These are phyloP conservation scores for Cheilosia vernalis DNA, from an alignment of 2,888 invertebrate genomes.

Conservation along the genomic window DNA sequence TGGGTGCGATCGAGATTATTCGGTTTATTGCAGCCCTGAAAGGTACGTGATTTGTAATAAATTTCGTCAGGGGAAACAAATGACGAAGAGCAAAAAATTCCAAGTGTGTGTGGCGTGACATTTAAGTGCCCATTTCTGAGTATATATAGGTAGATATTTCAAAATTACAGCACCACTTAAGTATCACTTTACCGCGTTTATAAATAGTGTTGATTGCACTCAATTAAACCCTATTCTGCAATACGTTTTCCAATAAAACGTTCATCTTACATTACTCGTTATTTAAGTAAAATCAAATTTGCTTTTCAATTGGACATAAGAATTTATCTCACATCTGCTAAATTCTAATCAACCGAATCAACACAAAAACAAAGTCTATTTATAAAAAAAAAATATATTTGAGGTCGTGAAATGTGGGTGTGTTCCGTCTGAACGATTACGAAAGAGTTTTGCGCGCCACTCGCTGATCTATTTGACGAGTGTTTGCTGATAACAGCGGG, in stretches of 20 bases:
- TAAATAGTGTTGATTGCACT: slow-evolving; percentile 1
- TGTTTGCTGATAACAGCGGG: slow-evolving; percentile 13
- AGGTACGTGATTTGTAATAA: too few species aligned
- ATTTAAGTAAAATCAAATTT: not conserved
- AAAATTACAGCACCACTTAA: not conserved
- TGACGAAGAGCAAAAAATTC: too few species aligned
- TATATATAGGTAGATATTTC: not conserved
- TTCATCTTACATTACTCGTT: too few species aligned
- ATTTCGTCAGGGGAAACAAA: too few species aligned
- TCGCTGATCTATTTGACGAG: not conserved
- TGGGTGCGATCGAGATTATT: too few species aligned
- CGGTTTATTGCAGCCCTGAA: too few species aligned
- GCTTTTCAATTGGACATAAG: not conserved
- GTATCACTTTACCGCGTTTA: not conserved
- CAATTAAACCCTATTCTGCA: not conserved
- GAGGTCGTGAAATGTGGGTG: slow-evolving; percentile 53
- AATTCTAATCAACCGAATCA: slow-evolving; percentile 18
- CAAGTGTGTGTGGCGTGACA: too few species aligned
- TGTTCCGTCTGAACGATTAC: slow-evolving; percentile 25
- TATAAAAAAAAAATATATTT: not conserved
- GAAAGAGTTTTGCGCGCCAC: not conserved
- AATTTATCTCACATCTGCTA: not conserved
- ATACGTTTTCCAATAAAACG: not conserved
- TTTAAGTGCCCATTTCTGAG: too few species aligned
- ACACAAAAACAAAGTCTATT: slow-evolving; percentile 9